These are phyloP conservation scores for Papilio aristodemus DNA, from an alignment of 1,140 invertebrate genomes.

Conservation along the genomic window DNA sequence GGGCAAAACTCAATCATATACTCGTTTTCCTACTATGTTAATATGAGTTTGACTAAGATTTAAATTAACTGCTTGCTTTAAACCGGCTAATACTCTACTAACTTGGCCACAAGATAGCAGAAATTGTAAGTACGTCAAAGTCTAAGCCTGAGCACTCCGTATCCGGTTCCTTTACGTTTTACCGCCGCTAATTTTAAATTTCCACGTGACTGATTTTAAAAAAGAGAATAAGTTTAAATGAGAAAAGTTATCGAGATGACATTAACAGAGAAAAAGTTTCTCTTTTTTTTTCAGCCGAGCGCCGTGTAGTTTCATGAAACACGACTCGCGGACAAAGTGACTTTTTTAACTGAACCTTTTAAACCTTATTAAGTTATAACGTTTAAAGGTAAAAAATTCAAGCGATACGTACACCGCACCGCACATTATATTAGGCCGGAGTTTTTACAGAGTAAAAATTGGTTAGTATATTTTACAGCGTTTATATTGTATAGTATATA, in stretches of 20 bases:
- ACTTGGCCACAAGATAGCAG: neutral
- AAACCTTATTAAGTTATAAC: constrained; percentile 8
- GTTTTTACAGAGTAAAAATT: neutral
- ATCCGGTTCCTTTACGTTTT: neutral
- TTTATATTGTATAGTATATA: too few relatives aligned
- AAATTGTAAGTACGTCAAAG: neutral
- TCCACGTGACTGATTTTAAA: constrained; percentile 29
- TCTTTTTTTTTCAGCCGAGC: constrained; percentile 17
- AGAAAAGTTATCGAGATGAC: constrained; percentile 32
- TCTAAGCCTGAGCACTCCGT: neutral
- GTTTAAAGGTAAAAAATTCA: constrained; percentile 1
- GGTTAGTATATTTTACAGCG: too few relatives aligned
- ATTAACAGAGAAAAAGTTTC: constrained; percentile 24
- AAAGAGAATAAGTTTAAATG: constrained; percentile 31
- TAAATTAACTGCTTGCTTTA: too few relatives aligned
- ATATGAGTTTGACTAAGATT: too few relatives aligned
- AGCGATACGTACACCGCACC: neutral
- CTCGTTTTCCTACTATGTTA: too few relatives aligned
- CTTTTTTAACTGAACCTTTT: constrained; percentile 13
- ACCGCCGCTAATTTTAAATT: constrained; percentile 22
- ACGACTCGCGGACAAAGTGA: constrained; percentile 5
- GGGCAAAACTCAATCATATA: too few relatives aligned
- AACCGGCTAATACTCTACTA: neutral
- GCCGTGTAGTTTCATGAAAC: constrained; percentile 16
- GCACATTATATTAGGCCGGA: neutral